Conservation (phyloP, 2,113 vertebrate genomes). For the Elachura formosa region DNA sequence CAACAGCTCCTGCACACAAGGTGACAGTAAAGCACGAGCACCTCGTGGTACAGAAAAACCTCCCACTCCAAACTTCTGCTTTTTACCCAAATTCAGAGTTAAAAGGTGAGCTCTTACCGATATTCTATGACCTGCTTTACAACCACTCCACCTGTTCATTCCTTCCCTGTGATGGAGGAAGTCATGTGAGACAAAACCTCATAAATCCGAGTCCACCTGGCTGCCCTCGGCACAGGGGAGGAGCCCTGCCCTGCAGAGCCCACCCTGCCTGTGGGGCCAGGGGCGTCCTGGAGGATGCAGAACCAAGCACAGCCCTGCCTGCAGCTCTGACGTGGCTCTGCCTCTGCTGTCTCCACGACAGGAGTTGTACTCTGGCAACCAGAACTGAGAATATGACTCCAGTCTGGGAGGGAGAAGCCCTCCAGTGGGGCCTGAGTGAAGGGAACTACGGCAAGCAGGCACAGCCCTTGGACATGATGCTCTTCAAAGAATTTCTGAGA, state of each 20-base stretch:
- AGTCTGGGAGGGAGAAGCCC: not conserved
- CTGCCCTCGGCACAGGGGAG: slow-evolving; percentile 1
- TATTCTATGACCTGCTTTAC: not conserved
- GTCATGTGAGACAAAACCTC: slow-evolving; percentile 35
- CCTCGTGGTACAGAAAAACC: not conserved
- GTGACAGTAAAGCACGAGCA: not conserved
- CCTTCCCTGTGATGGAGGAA: not conserved
- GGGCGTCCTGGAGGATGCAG: not conserved
- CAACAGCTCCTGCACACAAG: not conserved
- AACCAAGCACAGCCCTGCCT: not conserved
- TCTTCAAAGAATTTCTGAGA: not conserved
- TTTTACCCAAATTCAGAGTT: not conserved
- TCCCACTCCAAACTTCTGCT: not conserved
- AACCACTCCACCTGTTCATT: not conserved
- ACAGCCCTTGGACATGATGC: not conserved
- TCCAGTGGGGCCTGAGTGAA: rapidly evolving
- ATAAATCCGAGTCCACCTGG: not conserved
- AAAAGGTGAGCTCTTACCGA: not conserved
- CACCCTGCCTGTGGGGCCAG: not conserved
- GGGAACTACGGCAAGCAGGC: not conserved
- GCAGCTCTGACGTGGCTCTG: not conserved
- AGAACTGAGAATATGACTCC: not conserved
- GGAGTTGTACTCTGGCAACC: not conserved
- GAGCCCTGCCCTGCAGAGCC: not conserved
- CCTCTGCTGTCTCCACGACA: not conserved